Evolutionary conservation across 2,113 vertebrate species (phyloP).

Genomic region (Pachyramphus minor): DNA sequence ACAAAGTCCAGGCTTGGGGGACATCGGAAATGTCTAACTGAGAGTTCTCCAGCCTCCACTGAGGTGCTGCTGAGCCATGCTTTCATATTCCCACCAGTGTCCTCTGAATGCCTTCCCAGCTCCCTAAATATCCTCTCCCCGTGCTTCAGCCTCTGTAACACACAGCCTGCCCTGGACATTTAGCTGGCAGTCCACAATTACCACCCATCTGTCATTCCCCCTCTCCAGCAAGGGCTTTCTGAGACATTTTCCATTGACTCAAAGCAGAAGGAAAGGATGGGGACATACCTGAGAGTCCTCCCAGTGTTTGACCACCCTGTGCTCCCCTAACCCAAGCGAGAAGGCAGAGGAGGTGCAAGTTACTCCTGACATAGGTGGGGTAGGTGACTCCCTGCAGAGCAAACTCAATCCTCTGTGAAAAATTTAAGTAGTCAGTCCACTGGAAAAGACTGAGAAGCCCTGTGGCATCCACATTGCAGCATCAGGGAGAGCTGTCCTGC

Average conservation of each 20-base stretch:
- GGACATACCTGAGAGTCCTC: background rate
- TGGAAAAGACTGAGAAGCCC: background rate
- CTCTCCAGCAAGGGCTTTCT: background rate
- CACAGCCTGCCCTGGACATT: background rate
- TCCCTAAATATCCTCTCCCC: background rate
- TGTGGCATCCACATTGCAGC: background rate
- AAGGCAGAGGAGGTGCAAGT: background rate
- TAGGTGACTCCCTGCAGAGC: background rate
- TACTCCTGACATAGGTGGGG: rapidly evolving
- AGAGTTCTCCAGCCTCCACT: background rate
- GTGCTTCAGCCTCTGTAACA: background rate
- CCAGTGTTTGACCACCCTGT: background rate
- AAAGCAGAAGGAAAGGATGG: background rate
- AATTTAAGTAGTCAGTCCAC: background rate
- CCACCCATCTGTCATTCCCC: background rate
- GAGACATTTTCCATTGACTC: background rate
- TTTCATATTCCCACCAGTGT: background rate
- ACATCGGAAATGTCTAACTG: background rate
- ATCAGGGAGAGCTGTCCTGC: background rate
- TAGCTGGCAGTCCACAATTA: background rate
- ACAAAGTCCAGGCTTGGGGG: background rate
- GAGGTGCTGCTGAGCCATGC: background rate
- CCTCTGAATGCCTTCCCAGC: background rate
- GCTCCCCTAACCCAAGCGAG: rapidly evolving
- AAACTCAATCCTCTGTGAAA: background rate